Base-by-base conservation (phyloP, 1,140 invertebrate species). In the Uloborus diversus region DNA sequence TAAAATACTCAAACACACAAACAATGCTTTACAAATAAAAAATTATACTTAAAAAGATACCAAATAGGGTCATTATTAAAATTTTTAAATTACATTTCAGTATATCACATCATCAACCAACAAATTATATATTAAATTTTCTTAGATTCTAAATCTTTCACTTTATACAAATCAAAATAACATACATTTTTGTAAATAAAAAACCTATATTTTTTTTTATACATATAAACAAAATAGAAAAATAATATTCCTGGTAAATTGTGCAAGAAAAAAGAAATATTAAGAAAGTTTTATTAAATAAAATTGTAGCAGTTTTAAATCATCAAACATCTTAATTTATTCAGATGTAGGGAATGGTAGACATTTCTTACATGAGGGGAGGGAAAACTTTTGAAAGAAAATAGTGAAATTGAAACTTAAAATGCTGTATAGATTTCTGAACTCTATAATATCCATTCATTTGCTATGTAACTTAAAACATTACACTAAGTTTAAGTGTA, bases 11-110 rank as follows among this genome's bases (percentile, higher is more conserved):
- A 56, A 69, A 69, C 32, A 59, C 32, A 61, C n/a, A 61, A 73
- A 61, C 47, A 73, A 20, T 70, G n/a, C 14, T 61, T 61, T 61
- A 30, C 14, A 73, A n/a, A 73, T 33, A 64, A 75, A 53, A 57
- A 35, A 51, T 32, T n/a, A 75, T 20, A 75, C 47, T 25, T 28
- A 71, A n/a, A 64, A 33, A 25, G 13, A 64, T 64, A 35, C n/a
- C 51, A 42, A 64, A 51, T 33, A n/a, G 71, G 57, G 64, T 75
- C 25, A 42, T 42, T 64, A 64, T 64, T 28, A 56, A 32, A 47
- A 17, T 27, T 56, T 23, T 56, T 53, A 76, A 76, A 76, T 76
- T 76, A 76, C 73, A 76, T 53, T 76, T 76, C 62, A 65, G 73
- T 73, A 65, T 56, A 65, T 76, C 47, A 53, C 59, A n/a, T 51